Evolutionary conservation across 1,140 invertebrate genomes (phyloP), one percentile per base, ranked within the genome.

Genomic region (Littorina saxatilis): DNA sequence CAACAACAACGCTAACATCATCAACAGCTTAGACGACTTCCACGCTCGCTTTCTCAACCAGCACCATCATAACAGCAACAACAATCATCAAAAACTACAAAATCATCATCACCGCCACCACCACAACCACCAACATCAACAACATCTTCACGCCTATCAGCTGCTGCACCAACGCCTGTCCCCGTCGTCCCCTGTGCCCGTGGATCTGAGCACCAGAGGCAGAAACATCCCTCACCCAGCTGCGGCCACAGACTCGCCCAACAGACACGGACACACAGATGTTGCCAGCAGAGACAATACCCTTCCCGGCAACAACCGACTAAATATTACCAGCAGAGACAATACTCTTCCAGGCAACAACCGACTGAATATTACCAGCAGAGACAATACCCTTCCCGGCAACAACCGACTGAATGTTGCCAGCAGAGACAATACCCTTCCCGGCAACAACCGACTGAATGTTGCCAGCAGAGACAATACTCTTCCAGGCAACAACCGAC

Each of bases 181-280:
- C 35, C 23, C 37, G 1, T 39, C 50, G 7, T 58, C 76, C 20
- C 74, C 47, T n/a, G 40, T 50, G 17, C 76, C 76, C 7, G 76
- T 78, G 35, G 76, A 78, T 27, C 55, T 78, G 4, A 78, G 50
- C 32, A 76, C 74, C 17, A 37, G 74, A 5, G 50, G 50, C 11
- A 47, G 74, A 1, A 32, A 43, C 61, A 35, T 63, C 61, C 5
- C 61, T 29, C 17, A 7, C 3, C 23, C 55, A 4, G 5, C 55
- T n/a, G 7, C 55, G 9, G 20, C 55, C 4, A 23, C 55, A 23
- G 20, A 15, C 55, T 58, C 20, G 3, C 5, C 29, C 29, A 27
- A 63, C 61, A n/a, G n/a, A n/a, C n/a, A n/a, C n/a, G 43, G 43
- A 47, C 43, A 47, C 17, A n/a, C n/a, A n/a, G n/a, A n/a, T n/a